Conservation (phyloP, 2,888 invertebrate species). For the Euspilapteryx auroguttella region DNA sequence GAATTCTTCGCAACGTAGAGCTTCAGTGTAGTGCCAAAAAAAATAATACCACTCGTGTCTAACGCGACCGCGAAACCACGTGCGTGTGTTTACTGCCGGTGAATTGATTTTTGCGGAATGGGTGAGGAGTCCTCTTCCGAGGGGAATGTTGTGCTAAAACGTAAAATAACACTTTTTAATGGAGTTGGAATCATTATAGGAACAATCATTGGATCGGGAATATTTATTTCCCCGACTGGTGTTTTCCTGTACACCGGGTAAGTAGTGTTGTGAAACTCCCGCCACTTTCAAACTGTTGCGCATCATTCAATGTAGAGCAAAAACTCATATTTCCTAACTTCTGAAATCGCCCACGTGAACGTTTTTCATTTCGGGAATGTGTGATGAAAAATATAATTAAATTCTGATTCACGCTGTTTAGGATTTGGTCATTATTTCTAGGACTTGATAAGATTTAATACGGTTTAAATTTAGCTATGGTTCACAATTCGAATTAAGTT, state of each 20-base stretch:
- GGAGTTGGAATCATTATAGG: conserved; percentile 89
- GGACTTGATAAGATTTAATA: too few species aligned
- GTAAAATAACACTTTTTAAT: conserved; percentile 82
- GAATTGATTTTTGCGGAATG: conserved; percentile 31
- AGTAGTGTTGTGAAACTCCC: conserved; percentile 31
- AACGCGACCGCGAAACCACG: conserved; percentile 19
- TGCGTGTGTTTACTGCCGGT: conserved; percentile 16
- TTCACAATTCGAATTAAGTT: too few species aligned
- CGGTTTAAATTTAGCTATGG: too few species aligned
- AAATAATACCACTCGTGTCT: background rate
- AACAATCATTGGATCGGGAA: conserved; percentile 88
- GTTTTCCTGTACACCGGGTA: conserved; percentile 67
- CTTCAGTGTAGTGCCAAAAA: too few species aligned
- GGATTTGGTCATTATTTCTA: too few species aligned
- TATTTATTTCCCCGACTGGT: conserved; percentile 89
- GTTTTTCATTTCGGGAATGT: too few species aligned
- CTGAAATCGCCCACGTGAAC: too few species aligned
- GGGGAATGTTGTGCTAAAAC: conserved; percentile 70
- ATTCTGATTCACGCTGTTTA: too few species aligned
- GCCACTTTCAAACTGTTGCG: conserved; percentile 14
- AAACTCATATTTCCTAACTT: too few species aligned
- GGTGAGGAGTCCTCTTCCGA: conserved; percentile 44
- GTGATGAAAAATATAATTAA: too few species aligned
- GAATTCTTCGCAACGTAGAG: conserved; percentile 1
- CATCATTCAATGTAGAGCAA: conserved; percentile 7